phyloP scores from a whole-genome alignment of 2,888 invertebrate species.

The Leptopilina drosophilae region DNA sequence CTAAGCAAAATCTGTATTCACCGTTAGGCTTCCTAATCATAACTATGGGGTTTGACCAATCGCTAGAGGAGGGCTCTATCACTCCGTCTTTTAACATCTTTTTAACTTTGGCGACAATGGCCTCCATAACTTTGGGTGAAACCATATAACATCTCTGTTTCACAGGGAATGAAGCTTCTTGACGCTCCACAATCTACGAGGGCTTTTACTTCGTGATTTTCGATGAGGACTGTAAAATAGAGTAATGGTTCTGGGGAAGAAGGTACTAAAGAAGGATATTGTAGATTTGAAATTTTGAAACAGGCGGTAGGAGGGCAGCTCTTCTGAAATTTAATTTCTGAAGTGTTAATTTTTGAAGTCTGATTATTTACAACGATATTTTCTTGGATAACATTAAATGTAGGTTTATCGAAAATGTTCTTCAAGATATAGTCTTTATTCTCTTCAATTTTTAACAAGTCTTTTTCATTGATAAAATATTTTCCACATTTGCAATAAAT shows the following conservation, averaged over 20 bases:
- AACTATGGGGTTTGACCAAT: conserved; percentile 53
- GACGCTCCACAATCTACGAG: not conserved
- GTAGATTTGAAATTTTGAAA: not conserved
- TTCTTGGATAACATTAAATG: too few species aligned
- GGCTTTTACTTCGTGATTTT: not conserved
- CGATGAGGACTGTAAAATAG: not conserved
- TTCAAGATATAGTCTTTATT: too few species aligned
- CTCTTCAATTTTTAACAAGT: too few species aligned
- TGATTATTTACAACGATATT: too few species aligned
- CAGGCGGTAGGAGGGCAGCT: not conserved
- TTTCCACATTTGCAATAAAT: too few species aligned
- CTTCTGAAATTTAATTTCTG: too few species aligned
- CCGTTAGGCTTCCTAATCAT: conserved; percentile 49
- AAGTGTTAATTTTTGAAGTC: too few species aligned
- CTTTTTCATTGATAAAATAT: too few species aligned
- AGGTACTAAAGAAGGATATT: not conserved
- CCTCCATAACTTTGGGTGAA: conserved; percentile 43
- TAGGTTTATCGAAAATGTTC: too few species aligned
- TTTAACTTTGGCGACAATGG: conserved; percentile 44
- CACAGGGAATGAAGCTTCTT: conserved; percentile 19
- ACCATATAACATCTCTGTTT: conserved; percentile 50
- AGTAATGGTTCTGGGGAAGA: not conserved
- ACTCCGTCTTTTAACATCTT: conserved; percentile 47
- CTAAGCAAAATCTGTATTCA: not conserved
- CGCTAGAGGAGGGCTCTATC: conserved; percentile 53